Conservation (phyloP, 2,113 vertebrate species). For the Amphilophus citrinellus region DNA sequence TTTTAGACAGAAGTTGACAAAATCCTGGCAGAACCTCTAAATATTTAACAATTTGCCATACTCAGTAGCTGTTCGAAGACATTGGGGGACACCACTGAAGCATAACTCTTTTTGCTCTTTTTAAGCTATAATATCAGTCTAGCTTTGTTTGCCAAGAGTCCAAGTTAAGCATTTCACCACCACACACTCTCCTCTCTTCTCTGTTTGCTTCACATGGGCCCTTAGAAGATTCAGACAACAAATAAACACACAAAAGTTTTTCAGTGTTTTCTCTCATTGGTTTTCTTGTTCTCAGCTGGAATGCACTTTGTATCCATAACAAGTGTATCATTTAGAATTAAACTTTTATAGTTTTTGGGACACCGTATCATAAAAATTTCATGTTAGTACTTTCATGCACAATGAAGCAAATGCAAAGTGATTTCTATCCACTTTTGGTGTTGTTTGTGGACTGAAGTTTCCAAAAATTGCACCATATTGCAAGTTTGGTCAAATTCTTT, state of each 20-base stretch:
- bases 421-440: conserved; percentile 37
- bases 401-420: conserved; percentile 48
- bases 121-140: not conserved
- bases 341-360: conserved; percentile 52
- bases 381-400: conserved; percentile 53
- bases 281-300: conserved; percentile 27
- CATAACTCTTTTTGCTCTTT: not conserved
- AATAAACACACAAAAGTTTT: not conserved
- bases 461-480: not conserved
- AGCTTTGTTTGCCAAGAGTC: conserved; percentile 8
- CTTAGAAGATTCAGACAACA: not conserved
- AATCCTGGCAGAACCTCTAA: conserved; percentile 12
- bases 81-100: not conserved
- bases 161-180: not conserved
- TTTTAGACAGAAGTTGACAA: not conserved
- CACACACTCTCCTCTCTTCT: not conserved
- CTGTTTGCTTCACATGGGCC: not conserved
- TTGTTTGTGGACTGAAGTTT: conserved; percentile 10
- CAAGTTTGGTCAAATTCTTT: not conserved
- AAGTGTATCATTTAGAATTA: conserved; percentile 43
- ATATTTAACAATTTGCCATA: not conserved
- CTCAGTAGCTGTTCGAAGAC: conserved; percentile 17
- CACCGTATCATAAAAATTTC: conserved; percentile 58
- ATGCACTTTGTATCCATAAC: conserved; percentile 59
- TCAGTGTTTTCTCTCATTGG: not conserved